Conservation (phyloP, 2,888 invertebrate species). For the Ichneumoninae sp. region DNA sequence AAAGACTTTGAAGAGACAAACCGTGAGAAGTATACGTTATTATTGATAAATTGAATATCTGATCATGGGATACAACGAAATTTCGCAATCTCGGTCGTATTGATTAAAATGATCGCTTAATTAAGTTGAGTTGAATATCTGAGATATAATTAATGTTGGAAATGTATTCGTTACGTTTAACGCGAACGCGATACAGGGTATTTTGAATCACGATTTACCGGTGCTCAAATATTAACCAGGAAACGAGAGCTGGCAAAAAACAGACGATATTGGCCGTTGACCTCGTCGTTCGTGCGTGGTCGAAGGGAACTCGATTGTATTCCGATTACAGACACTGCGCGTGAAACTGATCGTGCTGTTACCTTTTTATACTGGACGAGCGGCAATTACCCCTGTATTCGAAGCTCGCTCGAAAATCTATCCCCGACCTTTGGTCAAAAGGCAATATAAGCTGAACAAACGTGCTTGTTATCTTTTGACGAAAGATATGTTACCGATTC, state of each 20-base stretch:
- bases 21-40: not conserved
- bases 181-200: not conserved
- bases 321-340: conserved; percentile 29
- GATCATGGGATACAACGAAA: not conserved
- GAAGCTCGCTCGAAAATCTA: conserved; percentile 16
- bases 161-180: not conserved
- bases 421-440: not conserved
- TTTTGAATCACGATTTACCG: not conserved
- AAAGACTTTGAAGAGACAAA: not conserved
- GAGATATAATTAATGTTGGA: not conserved
- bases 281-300: conserved; percentile 3
- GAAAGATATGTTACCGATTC: not conserved
- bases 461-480: not conserved
- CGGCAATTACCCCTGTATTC: not conserved
- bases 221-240: not conserved
- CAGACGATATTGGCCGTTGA: not conserved
- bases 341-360: conserved; percentile 39
- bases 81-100: not conserved
- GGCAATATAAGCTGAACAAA: not conserved
- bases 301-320: conserved; percentile 9
- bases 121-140: not conserved
- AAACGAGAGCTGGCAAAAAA: conserved; percentile 3
- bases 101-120: not conserved
- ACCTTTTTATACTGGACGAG: conserved; percentile 16
- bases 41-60: not conserved